A percentile compares a stretch with the other conserved stretches of the same genome.
phyloP scores from a whole-genome alignment of 37 sponge, comb jelly and placozoan species.

The Tethya wilhelma region DNA sequence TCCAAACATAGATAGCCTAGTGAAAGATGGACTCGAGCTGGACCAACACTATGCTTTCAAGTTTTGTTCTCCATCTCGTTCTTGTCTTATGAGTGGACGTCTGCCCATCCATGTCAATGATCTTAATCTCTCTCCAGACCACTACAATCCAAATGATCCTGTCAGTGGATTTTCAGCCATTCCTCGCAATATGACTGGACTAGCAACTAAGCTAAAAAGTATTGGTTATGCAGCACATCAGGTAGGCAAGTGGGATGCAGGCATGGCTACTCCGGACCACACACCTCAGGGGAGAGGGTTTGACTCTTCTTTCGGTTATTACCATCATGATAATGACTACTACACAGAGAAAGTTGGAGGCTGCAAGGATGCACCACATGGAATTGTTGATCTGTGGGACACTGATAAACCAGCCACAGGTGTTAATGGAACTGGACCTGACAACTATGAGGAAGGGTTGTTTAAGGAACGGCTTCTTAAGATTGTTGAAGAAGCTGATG shows the following conservation, averaged over 20 bases:
- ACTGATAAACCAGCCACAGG: no score
- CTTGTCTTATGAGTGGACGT: slow-evolving; percentile 34
- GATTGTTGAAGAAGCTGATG: no score
- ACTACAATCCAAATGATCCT: slow-evolving; percentile 22
- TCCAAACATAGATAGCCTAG: no score
- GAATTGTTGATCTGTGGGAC: no score
- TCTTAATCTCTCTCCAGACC: not conserved
- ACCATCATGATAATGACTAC: slow-evolving; percentile 18
- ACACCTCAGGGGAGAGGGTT: no score
- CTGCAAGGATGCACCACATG: slow-evolving; percentile 8
- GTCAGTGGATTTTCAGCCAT: slow-evolving; percentile 25
- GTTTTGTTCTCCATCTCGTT: slow-evolving; percentile 43
- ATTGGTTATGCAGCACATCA: slow-evolving; percentile 13
- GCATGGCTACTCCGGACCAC: no score
- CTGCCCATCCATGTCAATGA: slow-evolving; percentile 46
- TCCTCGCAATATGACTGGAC: slow-evolving; percentile 22
- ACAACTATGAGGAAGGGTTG: slow-evolving; percentile 3
- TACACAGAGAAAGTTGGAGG: slow-evolving; percentile 8
- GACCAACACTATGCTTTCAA: slow-evolving; percentile 34
- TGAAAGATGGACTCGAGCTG: no score
- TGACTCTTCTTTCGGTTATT: slow-evolving; percentile 32
- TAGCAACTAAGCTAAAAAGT: slow-evolving; percentile 2
- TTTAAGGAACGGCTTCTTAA: slow-evolving; percentile 7
- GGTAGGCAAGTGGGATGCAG: slow-evolving; percentile 51
- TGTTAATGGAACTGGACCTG: no score